Evolutionary conservation across 2,888 invertebrate genomes (phyloP), one percentile per base, ranked within the genome.

Genomic region (Thymelicus acteon): DNA sequence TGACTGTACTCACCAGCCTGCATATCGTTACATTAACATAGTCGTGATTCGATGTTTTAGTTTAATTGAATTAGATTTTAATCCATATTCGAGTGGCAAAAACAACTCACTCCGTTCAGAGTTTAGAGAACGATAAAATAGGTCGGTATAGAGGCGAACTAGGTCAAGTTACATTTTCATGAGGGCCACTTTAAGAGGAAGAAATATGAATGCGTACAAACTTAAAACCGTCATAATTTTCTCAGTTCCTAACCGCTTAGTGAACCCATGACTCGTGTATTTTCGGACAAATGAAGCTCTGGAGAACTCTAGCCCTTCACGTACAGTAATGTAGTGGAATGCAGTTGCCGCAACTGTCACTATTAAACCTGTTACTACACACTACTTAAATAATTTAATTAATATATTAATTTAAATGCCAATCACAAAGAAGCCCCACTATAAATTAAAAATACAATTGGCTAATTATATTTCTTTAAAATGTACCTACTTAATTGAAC

Each of bases 221-320:
- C 67, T 74, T 71, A 74, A 67, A 77, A 60, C 24, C 70, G 60
- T 70, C 60, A 64, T 48, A 19, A 60, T 60, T 60, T 54, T 65
- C 12, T 31, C 24, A 15, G 44, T 57, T 40, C 54, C 54, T 40
- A 40, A 13, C 54, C 58, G 60, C 52, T 63, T 49, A 64, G 39
- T 64, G 60, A 60, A 60, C 64, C 63, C 52, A 24, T 64, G 58
- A 40, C 64, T 52, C 52, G 60, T 52, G 24, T 64, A 64, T 74
- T 88, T 92, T 92, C 90, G 92, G 92, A 92, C 92, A 91, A 91
- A 88, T 90, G 91, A 89, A 88, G 86, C 78, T 90, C 88, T 91
- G 90, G 89, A 84, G 80, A 79, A 72, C 52, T 79, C 77, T 85
- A 85, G 85, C 75, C 77, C 80, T 81, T 85, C 87, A 89, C 88